Conservation (phyloP, 2,797 vertebrate species). For the Micrastur ruficollis region DNA sequence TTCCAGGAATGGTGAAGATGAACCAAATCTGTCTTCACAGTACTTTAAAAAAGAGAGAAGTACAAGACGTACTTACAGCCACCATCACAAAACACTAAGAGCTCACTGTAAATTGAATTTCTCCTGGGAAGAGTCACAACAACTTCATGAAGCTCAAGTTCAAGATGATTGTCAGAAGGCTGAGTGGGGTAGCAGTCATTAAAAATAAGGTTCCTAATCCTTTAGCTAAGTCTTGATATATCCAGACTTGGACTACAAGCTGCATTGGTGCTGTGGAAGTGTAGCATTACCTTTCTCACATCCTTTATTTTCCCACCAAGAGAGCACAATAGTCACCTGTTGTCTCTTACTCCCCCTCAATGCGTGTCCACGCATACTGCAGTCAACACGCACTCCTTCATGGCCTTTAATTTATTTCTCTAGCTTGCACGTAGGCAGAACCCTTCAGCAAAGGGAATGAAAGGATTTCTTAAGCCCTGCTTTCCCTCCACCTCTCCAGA, state of each 20-base stretch:
- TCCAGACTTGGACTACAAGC: background rate
- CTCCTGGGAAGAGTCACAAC: background rate
- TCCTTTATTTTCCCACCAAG: background rate
- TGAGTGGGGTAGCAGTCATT: background rate
- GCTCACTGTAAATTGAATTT: background rate
- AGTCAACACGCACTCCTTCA: too few species aligned
- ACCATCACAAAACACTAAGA: background rate
- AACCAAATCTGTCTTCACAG: background rate
- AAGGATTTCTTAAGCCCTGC: background rate
- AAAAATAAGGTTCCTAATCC: background rate
- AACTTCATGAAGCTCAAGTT: background rate
- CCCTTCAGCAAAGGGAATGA: background rate
- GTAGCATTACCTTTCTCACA: background rate
- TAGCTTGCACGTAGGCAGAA: background rate
- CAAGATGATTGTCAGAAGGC: background rate
- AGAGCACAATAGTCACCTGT: background rate
- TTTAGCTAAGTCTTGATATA: background rate
- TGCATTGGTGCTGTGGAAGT: background rate
- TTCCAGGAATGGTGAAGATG: background rate
- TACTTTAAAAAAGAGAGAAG: background rate
- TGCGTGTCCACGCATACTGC: background rate
- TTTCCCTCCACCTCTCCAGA: background rate
- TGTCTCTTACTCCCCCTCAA: background rate
- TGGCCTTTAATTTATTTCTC: background rate
- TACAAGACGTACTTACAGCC: background rate